Evolutionary conservation across 2,113 vertebrate genomes (phyloP).

Genomic region (Stomatorhinus ivindoensis): DNA sequence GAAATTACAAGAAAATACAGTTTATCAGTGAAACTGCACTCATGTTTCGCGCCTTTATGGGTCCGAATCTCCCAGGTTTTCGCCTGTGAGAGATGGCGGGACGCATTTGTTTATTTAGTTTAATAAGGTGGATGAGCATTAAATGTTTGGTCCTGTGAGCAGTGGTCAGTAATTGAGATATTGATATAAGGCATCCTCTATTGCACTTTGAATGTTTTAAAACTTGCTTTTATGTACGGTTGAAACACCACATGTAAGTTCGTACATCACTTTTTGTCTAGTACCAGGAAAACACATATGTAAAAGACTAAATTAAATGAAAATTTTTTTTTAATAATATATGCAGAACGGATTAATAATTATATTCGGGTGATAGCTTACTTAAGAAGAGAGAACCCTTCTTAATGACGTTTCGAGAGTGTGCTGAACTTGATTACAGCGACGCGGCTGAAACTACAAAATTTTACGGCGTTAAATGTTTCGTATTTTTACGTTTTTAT

Average conservation of each 20-base stretch:
- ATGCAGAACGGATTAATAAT: background rate
- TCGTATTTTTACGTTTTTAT: background rate
- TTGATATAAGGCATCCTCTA: background rate
- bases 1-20: background rate
- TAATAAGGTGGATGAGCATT: background rate
- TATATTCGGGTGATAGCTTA: background rate
- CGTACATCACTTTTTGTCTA: background rate
- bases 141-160: background rate
- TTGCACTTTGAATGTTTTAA: background rate
- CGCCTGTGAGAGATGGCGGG: background rate
- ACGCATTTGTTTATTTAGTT: background rate
- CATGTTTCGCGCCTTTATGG: background rate
- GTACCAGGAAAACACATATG: background rate
- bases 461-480: background rate
- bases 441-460: background rate
- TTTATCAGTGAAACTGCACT: background rate
- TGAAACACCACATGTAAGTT: background rate
- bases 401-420: background rate
- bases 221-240: background rate
- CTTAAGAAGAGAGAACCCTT: background rate
- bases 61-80: background rate
- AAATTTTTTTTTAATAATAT: background rate
- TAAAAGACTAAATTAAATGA: background rate
- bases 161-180: background rate
- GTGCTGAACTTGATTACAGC: background rate